Base-by-base conservation (phyloP, 1,140 invertebrate species). In the Lordiphosa clarofinis region DNA sequence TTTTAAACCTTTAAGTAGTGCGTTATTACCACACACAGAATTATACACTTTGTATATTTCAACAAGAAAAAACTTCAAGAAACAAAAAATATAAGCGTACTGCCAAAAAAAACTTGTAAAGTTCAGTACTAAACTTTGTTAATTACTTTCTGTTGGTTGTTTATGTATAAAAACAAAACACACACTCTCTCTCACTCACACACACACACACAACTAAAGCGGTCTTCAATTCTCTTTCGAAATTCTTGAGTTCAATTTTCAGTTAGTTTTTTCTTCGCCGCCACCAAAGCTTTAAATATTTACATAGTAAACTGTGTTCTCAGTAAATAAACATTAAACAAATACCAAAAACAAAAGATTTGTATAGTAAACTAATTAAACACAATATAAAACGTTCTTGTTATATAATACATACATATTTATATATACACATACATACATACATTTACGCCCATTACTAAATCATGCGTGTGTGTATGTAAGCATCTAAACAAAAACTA, bases 81-180 rank as follows among this genome's bases (percentile, higher is more conserved):
- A 11, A 48, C 52, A 53, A 56, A 55, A 40, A 11, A 82, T 68
- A 19, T 3, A 62, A 62, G 73, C 78, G 78, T 82, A 87, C 86
- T 87, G 86, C 86, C 86, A 87, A 87, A 87, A 87, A 87, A 31
- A 87, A 86, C 86, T 87, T 87, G 66, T 69, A 87, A 87, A 87
- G 84, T 87, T 82, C 82, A 71, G 82, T 82, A 87, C 82, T 81
- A 75, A 56, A 50, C 67, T 82, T 62, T 72, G 71, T 81, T 82
- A 58, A 59, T 66, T 64, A 40, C 52, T 64, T 76, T 72, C 13
- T 61, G 72, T 82, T 74, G 58, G 76, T 81, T 82, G 67, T 72
- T 72, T 82, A 68, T 82, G 67, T 75, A 71, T 76, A 81, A 67
- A 67, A 56, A 11, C 10, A 50, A 58, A 65, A 56, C 33, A n/a